A percentile compares a stretch with the other conserved stretches of the same genome.
These are phyloP conservation scores for Parotocinclus haroldoi DNA, from an alignment of 2,797 vertebrate species.

Conservation along the genomic window DNA sequence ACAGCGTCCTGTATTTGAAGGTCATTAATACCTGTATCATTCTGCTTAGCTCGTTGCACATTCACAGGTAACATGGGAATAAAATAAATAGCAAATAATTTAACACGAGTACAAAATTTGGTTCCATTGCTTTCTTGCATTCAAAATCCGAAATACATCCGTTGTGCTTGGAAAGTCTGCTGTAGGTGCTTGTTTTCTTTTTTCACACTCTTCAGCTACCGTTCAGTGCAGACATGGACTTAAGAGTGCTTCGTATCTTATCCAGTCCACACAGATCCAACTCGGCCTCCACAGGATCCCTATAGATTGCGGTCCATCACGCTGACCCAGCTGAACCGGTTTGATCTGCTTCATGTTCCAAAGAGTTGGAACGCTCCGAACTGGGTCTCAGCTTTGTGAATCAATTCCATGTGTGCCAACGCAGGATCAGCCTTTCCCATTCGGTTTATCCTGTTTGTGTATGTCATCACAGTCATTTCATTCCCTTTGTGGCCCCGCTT, in stretches of 20 bases:
- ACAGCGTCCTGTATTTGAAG: constrained; percentile 5
- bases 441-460: constrained; percentile 27
- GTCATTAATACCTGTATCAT: constrained; percentile 14
- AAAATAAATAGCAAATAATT: constrained; percentile 72
- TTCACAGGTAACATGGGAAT: constrained; percentile 58
- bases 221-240: neutral
- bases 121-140: constrained; percentile 36
- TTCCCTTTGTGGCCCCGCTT: constrained; percentile 22
- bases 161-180: constrained; percentile 32
- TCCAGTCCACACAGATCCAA: neutral
- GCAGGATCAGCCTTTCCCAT: constrained; percentile 11
- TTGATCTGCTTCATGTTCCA: constrained; percentile 10
- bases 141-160: constrained; percentile 27
- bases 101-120: constrained; percentile 57
- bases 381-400: constrained; percentile 1
- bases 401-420: constrained; percentile 5
- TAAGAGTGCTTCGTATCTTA: no score
- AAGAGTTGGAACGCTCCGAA: constrained; percentile 11
- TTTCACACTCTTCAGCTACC: neutral
- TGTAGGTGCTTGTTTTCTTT: constrained; percentile 1
- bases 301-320: neutral
- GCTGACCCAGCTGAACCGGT: neutral
- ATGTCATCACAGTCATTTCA: constrained; percentile 20
- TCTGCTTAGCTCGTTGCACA: constrained; percentile 33
- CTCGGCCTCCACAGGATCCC: constrained; percentile 1